Evolutionary conservation across 2,888 invertebrate species (phyloP), one percentile per base, ranked within the genome.

Genomic region (Ormyrus thymus): DNA sequence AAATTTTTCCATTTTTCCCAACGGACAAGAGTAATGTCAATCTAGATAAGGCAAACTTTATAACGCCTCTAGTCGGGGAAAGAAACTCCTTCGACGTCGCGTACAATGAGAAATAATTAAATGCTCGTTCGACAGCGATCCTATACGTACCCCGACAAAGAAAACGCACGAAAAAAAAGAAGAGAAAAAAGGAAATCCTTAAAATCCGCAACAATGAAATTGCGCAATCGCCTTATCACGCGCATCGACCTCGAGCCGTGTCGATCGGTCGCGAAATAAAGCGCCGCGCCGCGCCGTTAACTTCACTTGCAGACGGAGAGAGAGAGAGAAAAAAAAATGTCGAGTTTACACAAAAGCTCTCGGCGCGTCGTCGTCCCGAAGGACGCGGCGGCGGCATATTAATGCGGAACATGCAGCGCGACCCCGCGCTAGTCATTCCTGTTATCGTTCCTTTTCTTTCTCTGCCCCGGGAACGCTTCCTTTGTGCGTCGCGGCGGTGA

Each of bases 141-240:
- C 13, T 29, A 4, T 29, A 29, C 4, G 4, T 29, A 29, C 9
- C 15, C 50, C 48, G 29, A 70, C 71, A 53, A 72, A 72, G 71
- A 62, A 59, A 29, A 53, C 10, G 46, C 13, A 5, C 9, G 43
- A 72, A 62, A 53, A 29, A 29, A 29, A 29, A 29, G 0, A 29
- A 29, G 3, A 29, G 4, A 29, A 29, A 29, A 29, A 4, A 0
- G 29, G 3, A 29, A 29, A 9, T 6, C 55, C 13, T 8, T 15
- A 45, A 53, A n/a, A 68, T 68, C 45, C 46, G 13, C n/a, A 45
- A 72, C 71, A 72, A 74, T 74, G 13, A 74, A 58, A 45, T 74
- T 59, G 50, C 58, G 58, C 51, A 66, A 74, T 74, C 58, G 50
- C 74, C 45, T 58, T 59, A 74, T 66, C 74, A 29, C 10, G 15